Conservation (phyloP, 64 coral and sea anemone genomes). For the Anthopleura sola region DNA sequence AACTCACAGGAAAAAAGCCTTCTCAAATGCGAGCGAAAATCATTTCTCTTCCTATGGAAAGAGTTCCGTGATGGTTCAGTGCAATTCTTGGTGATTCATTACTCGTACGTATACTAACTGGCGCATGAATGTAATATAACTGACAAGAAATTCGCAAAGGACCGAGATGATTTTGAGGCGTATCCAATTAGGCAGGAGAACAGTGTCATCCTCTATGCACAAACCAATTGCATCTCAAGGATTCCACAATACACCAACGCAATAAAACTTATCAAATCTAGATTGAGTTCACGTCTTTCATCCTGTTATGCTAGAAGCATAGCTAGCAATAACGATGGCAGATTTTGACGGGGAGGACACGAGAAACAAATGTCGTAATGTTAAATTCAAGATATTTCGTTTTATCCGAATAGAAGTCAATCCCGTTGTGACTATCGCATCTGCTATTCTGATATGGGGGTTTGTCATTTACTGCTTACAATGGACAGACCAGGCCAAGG, state of each 20-base stretch:
- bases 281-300: no score
- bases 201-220: background rate
- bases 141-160: background rate
- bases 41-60: no score
- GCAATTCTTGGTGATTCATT: background rate
- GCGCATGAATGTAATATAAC: background rate
- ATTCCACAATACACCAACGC: background rate
- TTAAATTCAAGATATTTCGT: constrained; percentile 16
- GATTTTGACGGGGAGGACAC: background rate
- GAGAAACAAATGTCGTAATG: constrained; percentile 3
- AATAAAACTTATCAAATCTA: background rate
- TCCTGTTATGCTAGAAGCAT: background rate
- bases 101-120: background rate
- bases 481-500: constrained; percentile 9
- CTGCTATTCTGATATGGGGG: constrained; percentile 73
- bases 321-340: background rate
- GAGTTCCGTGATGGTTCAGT: no score
- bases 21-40: no score
- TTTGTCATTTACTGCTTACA: constrained; percentile 52
- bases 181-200: background rate
- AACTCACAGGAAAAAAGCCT: no score
- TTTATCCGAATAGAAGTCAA: constrained; percentile 52
- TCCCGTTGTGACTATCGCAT: constrained; percentile 71
- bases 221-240: background rate
- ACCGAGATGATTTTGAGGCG: background rate